These are phyloP conservation scores for Sitta carolinensis DNA, from an alignment of 2,797 vertebrate genomes.

Conservation along the genomic window DNA sequence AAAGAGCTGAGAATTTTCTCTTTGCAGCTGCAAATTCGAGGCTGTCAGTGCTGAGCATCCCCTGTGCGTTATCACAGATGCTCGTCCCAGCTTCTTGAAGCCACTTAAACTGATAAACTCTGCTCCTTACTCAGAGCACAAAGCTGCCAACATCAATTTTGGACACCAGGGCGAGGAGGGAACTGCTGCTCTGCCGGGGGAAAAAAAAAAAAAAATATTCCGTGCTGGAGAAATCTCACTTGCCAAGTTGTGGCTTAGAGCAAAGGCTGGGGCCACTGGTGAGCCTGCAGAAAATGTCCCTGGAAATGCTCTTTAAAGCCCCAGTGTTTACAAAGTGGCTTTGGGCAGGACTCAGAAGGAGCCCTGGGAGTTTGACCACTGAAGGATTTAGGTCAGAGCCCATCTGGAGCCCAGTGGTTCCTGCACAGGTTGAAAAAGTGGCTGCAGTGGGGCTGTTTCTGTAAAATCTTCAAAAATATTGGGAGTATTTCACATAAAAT, in stretches of 20 bases:
- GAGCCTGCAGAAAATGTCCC: not conserved
- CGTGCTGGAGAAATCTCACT: not conserved
- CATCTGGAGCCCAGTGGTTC: not conserved
- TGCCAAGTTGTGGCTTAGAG: not conserved
- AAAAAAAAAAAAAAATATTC: not conserved
- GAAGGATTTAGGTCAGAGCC: not conserved
- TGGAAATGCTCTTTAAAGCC: not conserved
- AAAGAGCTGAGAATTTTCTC: not conserved
- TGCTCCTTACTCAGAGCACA: slow-evolving; percentile 5
- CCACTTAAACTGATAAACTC: not conserved
- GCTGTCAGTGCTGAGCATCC: not conserved
- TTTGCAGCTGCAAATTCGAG: not conserved
- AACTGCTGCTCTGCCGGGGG: not conserved
- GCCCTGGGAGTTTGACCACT: not conserved
- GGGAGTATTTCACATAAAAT: not conserved
- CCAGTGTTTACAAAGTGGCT: not conserved
- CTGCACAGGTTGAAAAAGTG: not conserved
- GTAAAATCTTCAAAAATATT: not conserved
- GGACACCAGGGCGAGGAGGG: not conserved
- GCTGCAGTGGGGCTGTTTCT: not conserved
- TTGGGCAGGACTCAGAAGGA: not conserved
- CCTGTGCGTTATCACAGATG: not conserved
- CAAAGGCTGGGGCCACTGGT: not conserved
- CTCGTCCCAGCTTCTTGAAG: not conserved
- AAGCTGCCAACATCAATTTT: slow-evolving; percentile 17